These are phyloP conservation scores for Tragulus kanchil DNA, from an alignment of 2,113 vertebrate species.

Conservation along the genomic window DNA sequence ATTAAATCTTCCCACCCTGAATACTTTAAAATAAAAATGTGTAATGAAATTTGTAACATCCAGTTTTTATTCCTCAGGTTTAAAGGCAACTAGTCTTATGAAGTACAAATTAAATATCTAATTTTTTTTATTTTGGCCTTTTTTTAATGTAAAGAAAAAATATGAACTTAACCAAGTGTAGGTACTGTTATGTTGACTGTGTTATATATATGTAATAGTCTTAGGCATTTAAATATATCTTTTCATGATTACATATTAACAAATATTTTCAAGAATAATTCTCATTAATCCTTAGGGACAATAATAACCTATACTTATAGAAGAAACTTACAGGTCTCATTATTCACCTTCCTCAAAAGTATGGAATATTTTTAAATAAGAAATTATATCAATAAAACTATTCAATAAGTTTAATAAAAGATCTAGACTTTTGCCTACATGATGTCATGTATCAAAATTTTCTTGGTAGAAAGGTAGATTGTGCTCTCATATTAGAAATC, in stretches of 20 bases:
- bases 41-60: not conserved
- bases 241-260: not conserved
- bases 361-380: not conserved
- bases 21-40: slow-evolving; percentile 1
- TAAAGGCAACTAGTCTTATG: not conserved
- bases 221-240: not conserved
- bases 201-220: not conserved
- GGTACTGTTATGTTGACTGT: not conserved
- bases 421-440: not conserved
- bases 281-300: not conserved
- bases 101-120: not conserved
- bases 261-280: not conserved
- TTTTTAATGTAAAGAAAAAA: not conserved
- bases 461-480: not conserved
- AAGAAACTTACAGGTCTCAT: not conserved
- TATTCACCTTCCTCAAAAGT: not conserved
- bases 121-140: not conserved
- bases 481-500: not conserved
- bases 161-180: not conserved
- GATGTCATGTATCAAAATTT: not conserved
- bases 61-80: not conserved
- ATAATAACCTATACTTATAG: not conserved
- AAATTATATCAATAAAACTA: not conserved
- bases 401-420: not conserved
- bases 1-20: not conserved